phyloP scores from a whole-genome alignment of 2,888 invertebrate genomes.

The Lepas anatifera region DNA sequence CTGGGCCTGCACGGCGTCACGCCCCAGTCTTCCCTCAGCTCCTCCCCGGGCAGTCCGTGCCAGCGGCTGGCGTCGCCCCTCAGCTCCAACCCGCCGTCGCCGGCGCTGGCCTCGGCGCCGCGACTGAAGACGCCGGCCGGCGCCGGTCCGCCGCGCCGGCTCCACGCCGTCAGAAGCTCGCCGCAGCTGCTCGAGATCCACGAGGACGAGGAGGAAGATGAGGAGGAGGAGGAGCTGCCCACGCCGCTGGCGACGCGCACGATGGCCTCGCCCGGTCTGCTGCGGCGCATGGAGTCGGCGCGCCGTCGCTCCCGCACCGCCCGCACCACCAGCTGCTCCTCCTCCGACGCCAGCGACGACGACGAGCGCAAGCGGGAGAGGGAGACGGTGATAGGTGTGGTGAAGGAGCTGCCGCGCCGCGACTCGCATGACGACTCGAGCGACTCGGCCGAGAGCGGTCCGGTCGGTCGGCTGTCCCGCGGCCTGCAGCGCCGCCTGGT shows the following conservation, averaged over 20 bases:
- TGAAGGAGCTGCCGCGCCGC: constrained; percentile 39
- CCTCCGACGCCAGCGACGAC: constrained; percentile 80
- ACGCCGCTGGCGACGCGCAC: constrained; percentile 25
- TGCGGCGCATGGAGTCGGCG: constrained; percentile 34
- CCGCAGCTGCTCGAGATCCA: constrained; percentile 47
- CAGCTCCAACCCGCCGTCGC: constrained; percentile 9
- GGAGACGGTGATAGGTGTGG: constrained; percentile 20
- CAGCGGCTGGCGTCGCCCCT: background rate
- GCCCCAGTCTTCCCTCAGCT: constrained; percentile 16
- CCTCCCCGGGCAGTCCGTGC: constrained; percentile 15
- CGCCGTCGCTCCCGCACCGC: constrained; percentile 58
- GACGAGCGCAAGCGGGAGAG: constrained; percentile 64
- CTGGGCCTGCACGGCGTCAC: constrained; percentile 18
- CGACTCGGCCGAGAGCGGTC: constrained; percentile 42
- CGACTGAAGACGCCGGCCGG: constrained; percentile 36
- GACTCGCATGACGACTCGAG: constrained; percentile 78
- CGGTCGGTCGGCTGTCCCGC: background rate
- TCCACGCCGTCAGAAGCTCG: constrained; percentile 38
- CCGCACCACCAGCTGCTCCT: constrained; percentile 78
- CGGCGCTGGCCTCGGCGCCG: constrained; percentile 7
- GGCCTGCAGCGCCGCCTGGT: background rate
- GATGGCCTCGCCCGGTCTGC: constrained; percentile 33
- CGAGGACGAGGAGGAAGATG: constrained; percentile 52
- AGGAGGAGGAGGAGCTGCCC: constrained; percentile 31
- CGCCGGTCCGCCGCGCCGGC: constrained; percentile 43